Evolutionary conservation across 1,140 invertebrate genomes (phyloP).

Genomic region (Hycleus cichorii): DNA sequence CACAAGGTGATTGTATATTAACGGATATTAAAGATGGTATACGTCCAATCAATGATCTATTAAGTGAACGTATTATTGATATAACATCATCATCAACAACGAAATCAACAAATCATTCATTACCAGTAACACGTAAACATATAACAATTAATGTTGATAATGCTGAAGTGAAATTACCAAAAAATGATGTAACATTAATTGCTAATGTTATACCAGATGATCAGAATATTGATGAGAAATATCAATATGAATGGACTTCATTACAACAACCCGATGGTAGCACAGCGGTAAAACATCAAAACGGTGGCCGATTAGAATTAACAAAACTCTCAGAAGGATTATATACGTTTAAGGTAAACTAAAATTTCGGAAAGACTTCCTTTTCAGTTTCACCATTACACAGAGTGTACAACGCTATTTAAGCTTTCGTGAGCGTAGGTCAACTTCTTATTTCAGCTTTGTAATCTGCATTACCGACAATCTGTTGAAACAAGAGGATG

Average conservation of each 20-base stretch:
- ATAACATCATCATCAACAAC: slow-evolving; percentile 14
- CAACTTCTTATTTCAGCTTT: too few relatives aligned
- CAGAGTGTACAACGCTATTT: too few relatives aligned
- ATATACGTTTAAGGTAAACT: slow-evolving; percentile 78
- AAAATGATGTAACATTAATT: slow-evolving; percentile 68
- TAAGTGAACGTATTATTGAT: slow-evolving; percentile 37
- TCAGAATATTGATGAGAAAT: slow-evolving; percentile 47
- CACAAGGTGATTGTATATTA: slow-evolving; percentile 42
- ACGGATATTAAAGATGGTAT: slow-evolving; percentile 16
- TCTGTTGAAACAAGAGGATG: too few relatives aligned
- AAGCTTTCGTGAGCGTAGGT: too few relatives aligned
- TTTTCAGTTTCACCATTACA: too few relatives aligned
- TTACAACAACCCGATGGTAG: slow-evolving; percentile 74
- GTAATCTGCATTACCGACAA: too few relatives aligned
- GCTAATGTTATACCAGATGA: slow-evolving; percentile 74
- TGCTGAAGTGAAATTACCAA: slow-evolving; percentile 64
- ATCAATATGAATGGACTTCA: slow-evolving; percentile 84
- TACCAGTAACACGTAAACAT: slow-evolving; percentile 47
- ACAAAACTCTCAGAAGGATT: slow-evolving; percentile 74
- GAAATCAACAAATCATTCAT: slow-evolving; percentile 34
- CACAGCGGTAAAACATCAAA: slow-evolving; percentile 80
- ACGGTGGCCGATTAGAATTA: slow-evolving; percentile 67
- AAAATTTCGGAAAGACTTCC: too few relatives aligned
- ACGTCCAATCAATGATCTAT: slow-evolving; percentile 29
- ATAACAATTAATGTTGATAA: slow-evolving; percentile 72